Evolutionary conservation across 30 jellyfish, hydroid and myxozoan species (phyloP), one percentile per base, ranked within the genome.

Genomic region (Cassiopea andromeda): DNA sequence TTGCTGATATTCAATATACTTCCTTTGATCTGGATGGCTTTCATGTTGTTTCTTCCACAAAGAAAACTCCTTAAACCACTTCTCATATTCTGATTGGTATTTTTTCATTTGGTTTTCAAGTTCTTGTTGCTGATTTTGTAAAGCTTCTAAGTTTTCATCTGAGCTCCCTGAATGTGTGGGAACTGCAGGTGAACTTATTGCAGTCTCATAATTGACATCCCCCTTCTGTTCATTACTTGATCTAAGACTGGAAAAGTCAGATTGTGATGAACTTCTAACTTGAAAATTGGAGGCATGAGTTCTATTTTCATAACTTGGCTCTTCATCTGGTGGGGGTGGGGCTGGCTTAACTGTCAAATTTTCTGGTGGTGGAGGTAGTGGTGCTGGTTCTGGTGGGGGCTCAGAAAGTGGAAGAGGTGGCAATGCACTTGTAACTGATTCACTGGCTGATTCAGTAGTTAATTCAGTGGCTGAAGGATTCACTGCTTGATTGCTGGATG

Each of bases 21-120:
- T 96, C 54, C 81, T 94, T 78, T 94, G 97, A 78, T 94, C 97
- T 16, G 98, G 98, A 48, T 94, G 98, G 70, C 87, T 94, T 73
- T 94, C 96, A 78, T 94, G 98, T 57, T 94, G 97, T 73, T 90
- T 94, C 73, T 85, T 95, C 98, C 98, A 94, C 49, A 86, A 69
- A 15, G 94, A 8, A 71, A 94, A 94, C 48, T 94, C 98, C 27
- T 85, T 91, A 69, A 90, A 94, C 98, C 98, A 94, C 82, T 94
- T 90, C 19, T 94, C 94, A 69, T 94, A 94, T 18, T 94, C 98
- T 38, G 94, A 59, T 73, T 94, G 97, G 74, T 94, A 94, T 44
- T 85, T 90, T 64, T 89, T 89, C 90, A 94, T 94, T 90, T 94
- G 97, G n/a, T 19, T 87, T 81, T 94, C 98, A 45, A 94, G 83